A percentile compares a stretch with the other conserved stretches of the same genome.
Evolutionary conservation across 1,140 invertebrate genomes (phyloP).

Genomic region (Leguminivora glycinivorella): DNA sequence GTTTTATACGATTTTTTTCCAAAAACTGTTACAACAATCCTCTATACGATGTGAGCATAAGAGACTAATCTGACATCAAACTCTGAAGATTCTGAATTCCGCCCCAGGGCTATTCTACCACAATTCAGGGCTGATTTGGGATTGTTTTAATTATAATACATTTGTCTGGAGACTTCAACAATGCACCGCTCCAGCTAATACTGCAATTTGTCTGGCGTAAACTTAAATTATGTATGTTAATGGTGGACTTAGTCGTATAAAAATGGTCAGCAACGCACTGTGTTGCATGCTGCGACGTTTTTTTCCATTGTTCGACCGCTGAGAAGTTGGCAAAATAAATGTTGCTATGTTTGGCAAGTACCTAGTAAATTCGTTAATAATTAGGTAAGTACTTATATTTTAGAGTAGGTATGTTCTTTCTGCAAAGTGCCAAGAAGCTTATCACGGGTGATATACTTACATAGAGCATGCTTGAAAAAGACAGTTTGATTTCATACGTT

Average conservation of each 20-base stretch:
- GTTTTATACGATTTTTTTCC: no score
- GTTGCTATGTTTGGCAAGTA: no score
- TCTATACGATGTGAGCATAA: no score
- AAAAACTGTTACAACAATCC: no score
- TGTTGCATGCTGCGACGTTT: neutral
- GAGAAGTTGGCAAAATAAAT: neutral
- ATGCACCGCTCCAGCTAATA: constrained; percentile 24
- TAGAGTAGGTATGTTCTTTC: no score
- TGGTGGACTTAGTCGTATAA: constrained; percentile 19
- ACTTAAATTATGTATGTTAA: constrained; percentile 27
- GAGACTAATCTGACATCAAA: neutral
- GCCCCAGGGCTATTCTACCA: neutral
- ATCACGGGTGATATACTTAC: no score
- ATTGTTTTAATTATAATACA: constrained; percentile 21
- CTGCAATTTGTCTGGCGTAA: constrained; percentile 25
- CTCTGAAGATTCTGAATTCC: neutral
- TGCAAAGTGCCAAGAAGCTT: no score
- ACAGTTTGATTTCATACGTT: no score
- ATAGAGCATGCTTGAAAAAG: no score
- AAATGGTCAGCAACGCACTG: neutral
- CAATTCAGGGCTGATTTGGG: constrained; percentile 10
- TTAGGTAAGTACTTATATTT: no score
- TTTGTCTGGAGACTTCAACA: constrained; percentile 10
- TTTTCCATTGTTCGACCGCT: neutral
- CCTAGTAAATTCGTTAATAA: no score